phyloP scores from a whole-genome alignment of 1,140 invertebrate genomes.

The Bathynomus jamesi region DNA sequence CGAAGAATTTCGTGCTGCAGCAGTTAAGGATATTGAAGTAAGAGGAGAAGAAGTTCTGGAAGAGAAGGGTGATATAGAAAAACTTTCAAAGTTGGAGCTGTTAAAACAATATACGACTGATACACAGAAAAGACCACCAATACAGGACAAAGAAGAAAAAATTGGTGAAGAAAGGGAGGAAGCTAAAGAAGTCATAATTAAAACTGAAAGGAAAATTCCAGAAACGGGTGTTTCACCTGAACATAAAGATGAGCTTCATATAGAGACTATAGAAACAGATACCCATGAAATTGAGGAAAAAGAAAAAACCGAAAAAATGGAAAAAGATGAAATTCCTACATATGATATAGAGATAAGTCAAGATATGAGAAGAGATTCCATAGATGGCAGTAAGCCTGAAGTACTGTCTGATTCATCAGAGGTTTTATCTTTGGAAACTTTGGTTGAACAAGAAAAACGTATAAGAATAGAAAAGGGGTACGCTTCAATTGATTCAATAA shows the following conservation, averaged over 20 bases:
- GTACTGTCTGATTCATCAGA: background rate
- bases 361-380: background rate
- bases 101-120: background rate
- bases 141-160: background rate
- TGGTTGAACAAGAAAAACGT: background rate
- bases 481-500: background rate
- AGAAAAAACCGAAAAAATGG: background rate
- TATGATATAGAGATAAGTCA: background rate
- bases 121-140: conserved; percentile 9
- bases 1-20: conserved; percentile 18
- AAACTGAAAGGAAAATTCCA: conserved; percentile 1
- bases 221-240: background rate
- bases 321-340: background rate
- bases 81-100: background rate
- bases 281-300: background rate
- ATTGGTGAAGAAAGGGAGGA: background rate
- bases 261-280: background rate
- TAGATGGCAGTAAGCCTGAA: no score
- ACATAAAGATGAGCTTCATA: no score
- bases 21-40: conserved; percentile 12
- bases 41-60: conserved; percentile 16
- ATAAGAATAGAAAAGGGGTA: background rate
- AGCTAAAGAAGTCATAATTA: conserved; percentile 4
- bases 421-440: background rate
- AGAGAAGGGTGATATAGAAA: background rate